Conservation (phyloP, 1,140 invertebrate species). For the Eufriesea mexicana region DNA sequence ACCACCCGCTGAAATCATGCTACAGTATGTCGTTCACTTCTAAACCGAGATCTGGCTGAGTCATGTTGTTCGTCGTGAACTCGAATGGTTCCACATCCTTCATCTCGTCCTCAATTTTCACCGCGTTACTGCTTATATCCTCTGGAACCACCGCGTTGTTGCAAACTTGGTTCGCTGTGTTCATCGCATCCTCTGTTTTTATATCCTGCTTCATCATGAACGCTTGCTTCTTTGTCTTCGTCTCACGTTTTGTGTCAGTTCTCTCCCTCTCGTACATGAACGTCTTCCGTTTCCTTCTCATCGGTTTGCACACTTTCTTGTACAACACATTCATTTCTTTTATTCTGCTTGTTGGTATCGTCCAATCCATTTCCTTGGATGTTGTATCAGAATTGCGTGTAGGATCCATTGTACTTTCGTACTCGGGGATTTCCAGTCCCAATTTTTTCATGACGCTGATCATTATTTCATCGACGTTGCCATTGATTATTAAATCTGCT, state of each 20-base stretch:
- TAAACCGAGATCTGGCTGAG: slow-evolving; percentile 38
- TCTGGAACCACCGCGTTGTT: slow-evolving; percentile 15
- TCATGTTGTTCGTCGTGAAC: slow-evolving; percentile 37
- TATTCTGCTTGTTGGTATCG: slow-evolving; percentile 83
- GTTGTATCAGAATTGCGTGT: slow-evolving; percentile 82
- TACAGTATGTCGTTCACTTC: slow-evolving; percentile 59
- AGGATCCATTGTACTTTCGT: slow-evolving; percentile 86
- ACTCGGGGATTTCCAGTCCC: slow-evolving; percentile 87
- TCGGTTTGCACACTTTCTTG: slow-evolving; percentile 81
- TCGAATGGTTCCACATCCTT: slow-evolving; percentile 48
- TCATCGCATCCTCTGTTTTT: slow-evolving; percentile 52
- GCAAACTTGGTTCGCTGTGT: slow-evolving; percentile 16
- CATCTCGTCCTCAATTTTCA: slow-evolving; percentile 51
- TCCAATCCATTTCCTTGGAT: slow-evolving; percentile 83
- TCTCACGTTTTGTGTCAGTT: slow-evolving; percentile 67
- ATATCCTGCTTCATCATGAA: slow-evolving; percentile 70
- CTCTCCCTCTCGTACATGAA: slow-evolving; percentile 80
- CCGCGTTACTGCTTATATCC: slow-evolving; percentile 2
- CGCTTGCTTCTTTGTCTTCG: slow-evolving; percentile 72
- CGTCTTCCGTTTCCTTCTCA: slow-evolving; percentile 80
- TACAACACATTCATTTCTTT: slow-evolving; percentile 83
- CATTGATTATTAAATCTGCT: slow-evolving; percentile 94
- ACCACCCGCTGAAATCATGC: slow-evolving; percentile 55
- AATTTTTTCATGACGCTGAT: slow-evolving; percentile 89
- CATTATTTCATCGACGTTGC: slow-evolving; percentile 94